Evolutionary conservation across 1,140 invertebrate species (phyloP), one percentile per base, ranked within the genome.

Genomic region (Apis laboriosa): DNA sequence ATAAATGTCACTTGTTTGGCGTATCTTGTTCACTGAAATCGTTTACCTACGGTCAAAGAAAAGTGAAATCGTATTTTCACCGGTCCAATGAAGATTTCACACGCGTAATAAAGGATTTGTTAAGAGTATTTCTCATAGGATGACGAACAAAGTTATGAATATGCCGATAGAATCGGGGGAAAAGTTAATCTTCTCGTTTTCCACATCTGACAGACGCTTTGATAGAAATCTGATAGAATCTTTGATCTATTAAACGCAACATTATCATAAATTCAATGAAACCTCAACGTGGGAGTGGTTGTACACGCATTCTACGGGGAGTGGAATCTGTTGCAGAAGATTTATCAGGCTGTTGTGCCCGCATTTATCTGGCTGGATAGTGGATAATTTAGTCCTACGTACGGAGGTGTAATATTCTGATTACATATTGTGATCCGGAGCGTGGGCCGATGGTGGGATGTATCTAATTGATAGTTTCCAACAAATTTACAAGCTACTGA

Each of bases 381-480:
- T n/a, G 67, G 81, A 77, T 83, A 83, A 83, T 83, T 83, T 78
- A 83, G 66, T 78, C 80, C 80, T 77, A 83, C 81, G 76, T 77
- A 83, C 75, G 76, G 67, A 83, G 81, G 81, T 83, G 81, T 77
- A 83, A 83, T 77, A 77, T 63, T 77, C 81, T 83, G 81, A 83
- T 83, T 83, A 83, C 75, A 78, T 72, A 78, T 83, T 83, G 81
- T 83, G 81, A 83, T 83, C 75, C 51, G 7, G 34, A 78, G 67
- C 76, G 81, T 83, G 76, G 81, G 81, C 51, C 49, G 81, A 21
- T 21, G 28, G 81, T 77, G 76, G 81, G 81, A 77, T 72, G 76
- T 64, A 83, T 71, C 81, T 83, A 83, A 83, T 83, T 83, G 81
- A 83, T 83, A 83, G 81, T 83, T 83, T 66, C 81, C 21, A 83